phyloP scores from a whole-genome alignment of 2,888 invertebrate species.

The Fragum whitleyi region DNA sequence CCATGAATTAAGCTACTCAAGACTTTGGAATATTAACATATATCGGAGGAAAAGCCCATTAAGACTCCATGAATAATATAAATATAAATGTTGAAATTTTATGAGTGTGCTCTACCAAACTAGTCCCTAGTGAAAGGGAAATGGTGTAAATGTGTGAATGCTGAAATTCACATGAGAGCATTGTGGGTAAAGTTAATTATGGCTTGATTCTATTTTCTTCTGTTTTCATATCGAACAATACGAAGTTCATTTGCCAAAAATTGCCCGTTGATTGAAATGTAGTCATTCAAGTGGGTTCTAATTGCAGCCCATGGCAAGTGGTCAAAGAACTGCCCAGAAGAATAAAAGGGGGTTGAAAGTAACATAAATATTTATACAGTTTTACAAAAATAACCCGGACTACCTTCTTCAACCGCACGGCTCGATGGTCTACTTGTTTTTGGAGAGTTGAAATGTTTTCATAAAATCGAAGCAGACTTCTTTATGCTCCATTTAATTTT shows the following conservation, averaged over 20 bases:
- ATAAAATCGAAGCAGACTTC: conserved; percentile 24
- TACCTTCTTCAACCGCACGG: conserved; percentile 15
- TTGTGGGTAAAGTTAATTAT: conserved; percentile 30
- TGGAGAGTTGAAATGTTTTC: conserved; percentile 17
- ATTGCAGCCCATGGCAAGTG: conserved; percentile 14
- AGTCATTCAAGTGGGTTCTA: conserved; percentile 22
- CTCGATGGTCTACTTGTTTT: not conserved
- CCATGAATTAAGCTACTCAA: too few species aligned
- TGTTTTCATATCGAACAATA: conserved; percentile 27
- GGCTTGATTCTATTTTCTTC: not conserved
- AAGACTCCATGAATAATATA: too few species aligned
- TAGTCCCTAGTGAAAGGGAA: too few species aligned
- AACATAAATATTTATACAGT: conserved; percentile 25
- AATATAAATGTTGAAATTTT: too few species aligned
- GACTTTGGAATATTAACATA: too few species aligned
- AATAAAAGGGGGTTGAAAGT: conserved; percentile 12
- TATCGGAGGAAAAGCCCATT: too few species aligned
- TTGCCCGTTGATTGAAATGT: conserved; percentile 26
- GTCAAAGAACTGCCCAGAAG: conserved; percentile 20
- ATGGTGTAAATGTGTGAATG: too few species aligned
- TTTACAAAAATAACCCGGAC: conserved; percentile 25
- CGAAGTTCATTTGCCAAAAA: conserved; percentile 14
- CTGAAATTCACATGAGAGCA: not conserved
- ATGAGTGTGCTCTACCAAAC: too few species aligned
- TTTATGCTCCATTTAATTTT: conserved; percentile 20